Evolutionary conservation across 2,888 invertebrate genomes (phyloP).

Genomic region (Ichneumon xanthorius): DNA sequence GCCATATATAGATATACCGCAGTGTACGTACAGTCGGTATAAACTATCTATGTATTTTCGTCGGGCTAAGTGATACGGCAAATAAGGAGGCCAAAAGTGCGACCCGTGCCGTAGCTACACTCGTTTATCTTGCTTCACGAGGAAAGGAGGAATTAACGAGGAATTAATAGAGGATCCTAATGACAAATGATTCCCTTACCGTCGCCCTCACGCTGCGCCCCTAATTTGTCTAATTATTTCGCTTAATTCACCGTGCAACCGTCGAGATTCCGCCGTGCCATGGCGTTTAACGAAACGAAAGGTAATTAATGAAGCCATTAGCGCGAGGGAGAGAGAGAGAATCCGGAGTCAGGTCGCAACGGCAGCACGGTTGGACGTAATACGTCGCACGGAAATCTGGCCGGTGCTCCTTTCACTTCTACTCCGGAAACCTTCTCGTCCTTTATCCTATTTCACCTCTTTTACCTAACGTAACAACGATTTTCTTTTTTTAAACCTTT

Average conservation of each 20-base stretch:
- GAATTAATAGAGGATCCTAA: conserved; percentile 84
- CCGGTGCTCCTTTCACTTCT: conserved; percentile 21
- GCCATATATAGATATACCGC: not conserved
- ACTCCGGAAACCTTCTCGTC: conserved; percentile 4
- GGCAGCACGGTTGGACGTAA: conserved; percentile 39
- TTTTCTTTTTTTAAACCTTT: conserved; percentile 34
- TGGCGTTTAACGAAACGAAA: conserved; percentile 80
- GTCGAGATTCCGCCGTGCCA: conserved; percentile 80
- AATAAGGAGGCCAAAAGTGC: conserved; percentile 49
- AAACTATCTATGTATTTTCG: conserved; percentile 4
- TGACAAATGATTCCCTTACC: conserved; percentile 83
- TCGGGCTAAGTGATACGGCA: conserved; percentile 19
- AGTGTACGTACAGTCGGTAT: not conserved
- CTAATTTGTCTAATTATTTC: conserved; percentile 85
- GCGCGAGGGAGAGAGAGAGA: conserved; percentile 64
- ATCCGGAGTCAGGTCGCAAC: conserved; percentile 63
- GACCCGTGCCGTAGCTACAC: conserved; percentile 72
- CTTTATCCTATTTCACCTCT: conserved; percentile 21
- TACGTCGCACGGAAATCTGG: conserved; percentile 58
- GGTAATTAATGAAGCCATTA: conserved; percentile 84
- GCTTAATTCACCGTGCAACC: conserved; percentile 81
- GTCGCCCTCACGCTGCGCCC: conserved; percentile 79
- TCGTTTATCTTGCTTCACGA: conserved; percentile 85
- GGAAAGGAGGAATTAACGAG: conserved; percentile 85
- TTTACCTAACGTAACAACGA: conserved; percentile 28